Percentiles rank a stretch among this genome's conserved stretches.
phyloP scores from a whole-genome alignment of 1,140 invertebrate species.

The Euura saliciscinereae region DNA sequence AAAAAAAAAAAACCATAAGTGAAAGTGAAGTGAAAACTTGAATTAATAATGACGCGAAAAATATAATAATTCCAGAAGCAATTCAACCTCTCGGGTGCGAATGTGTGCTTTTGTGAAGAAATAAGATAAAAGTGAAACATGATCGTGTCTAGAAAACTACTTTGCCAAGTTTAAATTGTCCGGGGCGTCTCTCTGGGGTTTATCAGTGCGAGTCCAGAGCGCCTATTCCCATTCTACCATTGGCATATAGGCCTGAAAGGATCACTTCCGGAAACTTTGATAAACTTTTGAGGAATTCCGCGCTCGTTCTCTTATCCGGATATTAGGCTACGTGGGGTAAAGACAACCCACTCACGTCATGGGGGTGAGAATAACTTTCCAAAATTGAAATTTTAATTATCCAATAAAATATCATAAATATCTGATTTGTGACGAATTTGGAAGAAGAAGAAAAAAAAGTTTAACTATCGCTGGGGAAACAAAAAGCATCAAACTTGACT shows the following conservation, averaged over 20 bases:
- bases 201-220: background rate
- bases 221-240: background rate
- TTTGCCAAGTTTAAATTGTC: background rate
- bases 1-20: background rate
- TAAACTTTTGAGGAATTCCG: background rate
- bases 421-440: no score
- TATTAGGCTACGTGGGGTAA: background rate
- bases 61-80: background rate
- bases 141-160: background rate
- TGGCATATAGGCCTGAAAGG: background rate
- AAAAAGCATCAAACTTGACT: no score
- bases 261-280: background rate
- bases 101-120: no score
- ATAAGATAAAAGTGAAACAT: background rate
- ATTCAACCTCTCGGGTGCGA: no score
- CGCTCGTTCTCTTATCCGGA: background rate
- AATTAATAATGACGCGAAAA: background rate
- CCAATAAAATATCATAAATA: no score
- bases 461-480: no score
- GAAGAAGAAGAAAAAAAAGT: no score
- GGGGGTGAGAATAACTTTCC: background rate
- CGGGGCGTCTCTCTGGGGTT: background rate
- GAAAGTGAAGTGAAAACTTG: background rate
- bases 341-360: background rate
- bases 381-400: no score